phyloP scores from a whole-genome alignment of 2,113 vertebrate species.

The Neolamprologus modestus region DNA sequence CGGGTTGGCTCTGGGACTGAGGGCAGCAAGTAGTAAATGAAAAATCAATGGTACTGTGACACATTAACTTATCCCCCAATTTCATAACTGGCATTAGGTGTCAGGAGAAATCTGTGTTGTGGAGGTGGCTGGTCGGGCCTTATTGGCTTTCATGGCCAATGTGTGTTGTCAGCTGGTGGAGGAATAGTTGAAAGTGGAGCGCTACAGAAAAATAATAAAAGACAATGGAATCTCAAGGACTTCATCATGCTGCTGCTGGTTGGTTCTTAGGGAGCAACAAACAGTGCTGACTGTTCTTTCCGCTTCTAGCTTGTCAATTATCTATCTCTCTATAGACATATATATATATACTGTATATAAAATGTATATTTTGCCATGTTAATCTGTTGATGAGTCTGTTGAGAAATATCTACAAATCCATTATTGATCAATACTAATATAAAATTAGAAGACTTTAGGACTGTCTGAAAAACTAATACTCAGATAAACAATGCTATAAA shows the following conservation, averaged over 20 bases:
- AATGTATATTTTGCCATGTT: background rate
- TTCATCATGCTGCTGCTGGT: background rate
- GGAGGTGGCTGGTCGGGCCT: constrained; percentile 33
- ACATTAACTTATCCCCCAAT: constrained; percentile 72
- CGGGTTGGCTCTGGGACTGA: constrained; percentile 31
- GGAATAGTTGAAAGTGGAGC: constrained; percentile 11
- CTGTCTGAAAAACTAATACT: background rate
- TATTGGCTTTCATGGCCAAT: constrained; percentile 45
- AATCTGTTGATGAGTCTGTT: background rate
- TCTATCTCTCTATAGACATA: background rate
- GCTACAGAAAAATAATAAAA: constrained; percentile 21
- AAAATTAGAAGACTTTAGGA: background rate
- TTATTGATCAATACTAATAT: background rate
- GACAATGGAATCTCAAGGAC: constrained; percentile 7
- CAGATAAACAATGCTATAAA: background rate
- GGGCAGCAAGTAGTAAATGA: constrained; percentile 63
- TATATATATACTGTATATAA: background rate
- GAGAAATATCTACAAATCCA: background rate
- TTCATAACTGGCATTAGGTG: constrained; percentile 69
- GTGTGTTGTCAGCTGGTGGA: constrained; percentile 7
- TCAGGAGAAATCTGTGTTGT: constrained; percentile 58
- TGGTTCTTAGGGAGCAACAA: background rate
- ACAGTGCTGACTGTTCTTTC: background rate
- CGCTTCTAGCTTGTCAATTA: background rate
- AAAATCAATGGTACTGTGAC: constrained; percentile 71